These are phyloP conservation scores for Spermophilus dauricus DNA, from an alignment of 2,113 vertebrate species.

Conservation along the genomic window DNA sequence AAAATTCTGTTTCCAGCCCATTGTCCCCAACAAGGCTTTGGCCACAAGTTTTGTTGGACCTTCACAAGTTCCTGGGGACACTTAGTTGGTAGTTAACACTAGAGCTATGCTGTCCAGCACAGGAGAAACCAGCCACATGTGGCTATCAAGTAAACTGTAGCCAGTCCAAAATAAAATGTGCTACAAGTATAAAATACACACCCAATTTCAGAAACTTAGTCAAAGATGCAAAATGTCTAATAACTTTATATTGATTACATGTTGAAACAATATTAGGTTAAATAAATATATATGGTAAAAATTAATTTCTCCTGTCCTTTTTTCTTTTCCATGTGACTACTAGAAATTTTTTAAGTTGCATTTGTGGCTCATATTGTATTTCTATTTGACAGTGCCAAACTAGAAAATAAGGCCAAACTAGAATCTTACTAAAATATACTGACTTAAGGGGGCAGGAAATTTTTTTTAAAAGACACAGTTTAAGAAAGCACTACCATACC, in stretches of 20 bases:
- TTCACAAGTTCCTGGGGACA: slow-evolving; percentile 40
- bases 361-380: slow-evolving; percentile 17
- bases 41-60: not conserved
- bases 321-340: slow-evolving; percentile 45
- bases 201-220: not conserved
- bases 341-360: slow-evolving; percentile 53
- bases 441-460: not conserved
- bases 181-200: not conserved
- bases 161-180: not conserved
- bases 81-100: slow-evolving; percentile 37
- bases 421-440: slow-evolving; percentile 43
- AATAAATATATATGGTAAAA: slow-evolving; percentile 2
- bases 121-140: not conserved
- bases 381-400: not conserved
- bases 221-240: not conserved
- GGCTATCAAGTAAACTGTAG: not conserved
- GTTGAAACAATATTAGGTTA: slow-evolving; percentile 3
- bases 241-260: not conserved
- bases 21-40: slow-evolving; percentile 57
- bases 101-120: not conserved
- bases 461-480: not conserved
- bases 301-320: not conserved
- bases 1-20: slow-evolving; percentile 5
- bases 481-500: not conserved
- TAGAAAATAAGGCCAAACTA: not conserved